Percentiles rank a stretch among this genome's conserved stretches.
Evolutionary conservation across 2,888 invertebrate genomes (phyloP).

Genomic region (Stictocephala bisonia): DNA sequence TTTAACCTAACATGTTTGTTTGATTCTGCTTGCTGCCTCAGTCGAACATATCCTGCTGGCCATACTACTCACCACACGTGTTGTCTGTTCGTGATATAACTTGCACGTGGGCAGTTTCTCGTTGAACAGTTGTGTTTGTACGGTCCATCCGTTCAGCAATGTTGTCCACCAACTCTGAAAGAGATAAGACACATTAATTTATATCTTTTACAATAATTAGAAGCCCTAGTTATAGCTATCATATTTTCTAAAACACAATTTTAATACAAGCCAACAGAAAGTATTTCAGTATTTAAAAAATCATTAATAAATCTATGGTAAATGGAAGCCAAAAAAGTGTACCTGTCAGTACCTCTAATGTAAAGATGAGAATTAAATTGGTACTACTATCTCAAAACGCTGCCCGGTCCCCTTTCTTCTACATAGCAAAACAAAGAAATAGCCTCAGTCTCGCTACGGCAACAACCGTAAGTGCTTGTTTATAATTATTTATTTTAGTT

Average conservation of each 20-base stretch:
- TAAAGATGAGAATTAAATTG: too few species aligned
- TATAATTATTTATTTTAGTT: too few species aligned
- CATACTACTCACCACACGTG: constrained; percentile 72
- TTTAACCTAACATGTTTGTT: too few species aligned
- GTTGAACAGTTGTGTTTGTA: constrained; percentile 75
- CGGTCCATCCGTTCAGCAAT: constrained; percentile 78
- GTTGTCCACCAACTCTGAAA: constrained; percentile 79
- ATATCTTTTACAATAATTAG: not conserved
- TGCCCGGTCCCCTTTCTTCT: too few species aligned
- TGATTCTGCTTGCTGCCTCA: too few species aligned
- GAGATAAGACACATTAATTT: constrained; percentile 49
- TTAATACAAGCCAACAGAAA: not conserved
- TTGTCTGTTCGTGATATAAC: constrained; percentile 75
- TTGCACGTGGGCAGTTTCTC: constrained; percentile 75
- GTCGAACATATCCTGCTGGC: too few species aligned
- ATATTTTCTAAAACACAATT: not conserved
- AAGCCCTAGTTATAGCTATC: not conserved
- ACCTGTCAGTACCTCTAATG: too few species aligned
- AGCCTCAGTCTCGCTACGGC: too few species aligned
- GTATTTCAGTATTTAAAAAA: not conserved
- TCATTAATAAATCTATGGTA: not conserved
- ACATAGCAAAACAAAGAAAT: too few species aligned
- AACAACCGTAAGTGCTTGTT: too few species aligned
- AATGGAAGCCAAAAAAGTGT: not conserved
- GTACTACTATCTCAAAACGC: too few species aligned